Evolutionary conservation across 2,113 vertebrate genomes (phyloP), one percentile per base, ranked within the genome.

Genomic region (Lepus europaeus): DNA sequence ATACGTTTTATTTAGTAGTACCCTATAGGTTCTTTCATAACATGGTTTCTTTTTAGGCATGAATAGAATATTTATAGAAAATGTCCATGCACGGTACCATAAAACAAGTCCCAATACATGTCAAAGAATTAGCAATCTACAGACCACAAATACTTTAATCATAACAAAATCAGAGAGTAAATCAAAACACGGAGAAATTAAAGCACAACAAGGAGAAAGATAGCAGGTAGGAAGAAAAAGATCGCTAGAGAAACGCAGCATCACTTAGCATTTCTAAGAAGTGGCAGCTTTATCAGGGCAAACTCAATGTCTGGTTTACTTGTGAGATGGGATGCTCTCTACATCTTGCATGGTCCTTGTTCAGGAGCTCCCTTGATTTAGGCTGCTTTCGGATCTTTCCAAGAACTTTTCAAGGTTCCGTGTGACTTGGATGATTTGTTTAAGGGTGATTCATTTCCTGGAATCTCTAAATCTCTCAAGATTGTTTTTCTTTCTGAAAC

Each of bases 71-170:
- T 89, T 59, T 92, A 63, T 22, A 83, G 68, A 95, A 80, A 78
- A 6, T 73, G 9, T 49, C 53, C 66, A 31, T 11, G 27, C 49
- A 22, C 73, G 66, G 23, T 27, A 59, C 33, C 16, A 31, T 66
- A 83, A 72, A 92, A 81, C n/a, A 82, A 82, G 7, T 68, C 29
- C 90, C 53, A 82, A 66, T 49, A 78, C 25, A 93, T 94, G 61
- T 94, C 63, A 51, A 64, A 93, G 29, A 78, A 87, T 31, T 66
- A 33, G 5, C 83, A 20, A 78, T 94, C 23, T 64, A 68, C 29
- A 87, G 77, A 51, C 23, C 23, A 56, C 4, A 45, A 45, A 45
- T 63, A 87, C 14, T 74, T 81, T 17, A 63, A 70, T 22, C 39
- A 88, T 7, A 80, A 16, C 29, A 76, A 1, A 76, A 39, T 53